Conservation (phyloP, 2,888 invertebrate species). For the Asteroscopus sphinx region DNA sequence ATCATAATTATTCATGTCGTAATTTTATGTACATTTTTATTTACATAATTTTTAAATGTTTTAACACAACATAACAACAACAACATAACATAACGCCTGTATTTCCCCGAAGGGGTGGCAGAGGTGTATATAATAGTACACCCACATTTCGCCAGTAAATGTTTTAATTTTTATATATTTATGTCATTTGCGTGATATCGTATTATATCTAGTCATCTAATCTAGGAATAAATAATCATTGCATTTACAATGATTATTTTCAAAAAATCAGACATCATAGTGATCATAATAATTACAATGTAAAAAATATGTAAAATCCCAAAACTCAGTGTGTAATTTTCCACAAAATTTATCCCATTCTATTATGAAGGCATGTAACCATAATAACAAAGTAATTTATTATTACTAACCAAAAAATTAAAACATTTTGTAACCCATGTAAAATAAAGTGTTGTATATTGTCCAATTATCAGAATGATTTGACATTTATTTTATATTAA, state of each 20-base stretch:
- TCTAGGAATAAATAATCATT: slow-evolving; percentile 47
- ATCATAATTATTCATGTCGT: slow-evolving; percentile 6
- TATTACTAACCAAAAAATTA: slow-evolving; percentile 29
- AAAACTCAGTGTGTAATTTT: slow-evolving; percentile 44
- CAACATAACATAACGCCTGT: too few species aligned
- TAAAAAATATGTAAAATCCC: slow-evolving; percentile 33
- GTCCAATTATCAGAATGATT: slow-evolving; percentile 9
- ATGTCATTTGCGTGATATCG: slow-evolving; percentile 30
- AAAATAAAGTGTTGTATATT: slow-evolving; percentile 22
- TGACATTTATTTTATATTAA: neutral
- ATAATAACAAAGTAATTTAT: slow-evolving; percentile 15
- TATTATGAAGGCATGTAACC: slow-evolving; percentile 24
- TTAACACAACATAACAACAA: too few species aligned
- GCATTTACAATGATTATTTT: too few species aligned
- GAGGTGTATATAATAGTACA: too few species aligned
- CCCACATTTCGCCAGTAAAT: too few species aligned
- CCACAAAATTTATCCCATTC: slow-evolving; percentile 35
- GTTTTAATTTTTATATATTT: slow-evolving; percentile 24
- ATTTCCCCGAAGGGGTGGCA: too few species aligned
- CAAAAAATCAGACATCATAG: slow-evolving; percentile 56
- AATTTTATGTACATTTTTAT: slow-evolving; percentile 2
- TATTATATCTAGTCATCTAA: slow-evolving; percentile 26
- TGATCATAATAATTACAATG: slow-evolving; percentile 46
- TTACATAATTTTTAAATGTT: slow-evolving; percentile 10
- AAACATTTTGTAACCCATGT: slow-evolving; percentile 11